Conservation (phyloP, 2,888 invertebrate species). For the Saturnia pavonia region DNA sequence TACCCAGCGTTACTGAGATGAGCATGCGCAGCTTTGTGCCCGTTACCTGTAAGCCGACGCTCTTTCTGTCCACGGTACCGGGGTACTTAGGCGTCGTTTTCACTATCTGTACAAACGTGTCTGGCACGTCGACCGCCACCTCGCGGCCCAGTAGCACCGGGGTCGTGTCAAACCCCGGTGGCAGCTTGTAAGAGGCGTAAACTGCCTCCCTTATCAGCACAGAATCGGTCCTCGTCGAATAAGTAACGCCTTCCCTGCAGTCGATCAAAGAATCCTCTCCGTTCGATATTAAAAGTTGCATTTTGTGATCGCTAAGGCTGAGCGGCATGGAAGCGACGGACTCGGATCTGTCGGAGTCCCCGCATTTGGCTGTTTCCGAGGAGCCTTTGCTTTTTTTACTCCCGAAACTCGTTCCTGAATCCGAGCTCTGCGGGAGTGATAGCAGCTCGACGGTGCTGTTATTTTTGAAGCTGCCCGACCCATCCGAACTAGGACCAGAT, state of each 20-base stretch:
- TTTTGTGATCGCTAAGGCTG: conserved; percentile 69
- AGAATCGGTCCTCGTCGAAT: conserved; percentile 77
- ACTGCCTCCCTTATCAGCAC: conserved; percentile 75
- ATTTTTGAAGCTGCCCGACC: conserved; percentile 70
- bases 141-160: conserved; percentile 80
- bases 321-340: conserved; percentile 64
- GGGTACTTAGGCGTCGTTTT: conserved; percentile 88
- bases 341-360: conserved; percentile 67
- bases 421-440: conserved; percentile 71
- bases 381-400: conserved; percentile 74
- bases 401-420: conserved; percentile 68
- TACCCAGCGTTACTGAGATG: conserved; percentile 38
- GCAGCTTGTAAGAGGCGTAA: conserved; percentile 74
- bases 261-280: conserved; percentile 73
- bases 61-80: conserved; percentile 80
- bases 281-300: conserved; percentile 73
- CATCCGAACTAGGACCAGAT: conserved; percentile 67
- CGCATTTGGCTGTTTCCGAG: conserved; percentile 72
- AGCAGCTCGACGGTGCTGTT: conserved; percentile 67
- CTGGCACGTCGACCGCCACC: conserved; percentile 94
- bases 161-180: conserved; percentile 75
- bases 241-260: conserved; percentile 72
- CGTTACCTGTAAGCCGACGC: conserved; percentile 75
- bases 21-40: conserved; percentile 54
- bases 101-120: conserved; percentile 91